A percentile compares a stretch with the other conserved stretches of the same genome.
phyloP scores from a whole-genome alignment of 2,888 invertebrate species.

The Amphipoea lucens region DNA sequence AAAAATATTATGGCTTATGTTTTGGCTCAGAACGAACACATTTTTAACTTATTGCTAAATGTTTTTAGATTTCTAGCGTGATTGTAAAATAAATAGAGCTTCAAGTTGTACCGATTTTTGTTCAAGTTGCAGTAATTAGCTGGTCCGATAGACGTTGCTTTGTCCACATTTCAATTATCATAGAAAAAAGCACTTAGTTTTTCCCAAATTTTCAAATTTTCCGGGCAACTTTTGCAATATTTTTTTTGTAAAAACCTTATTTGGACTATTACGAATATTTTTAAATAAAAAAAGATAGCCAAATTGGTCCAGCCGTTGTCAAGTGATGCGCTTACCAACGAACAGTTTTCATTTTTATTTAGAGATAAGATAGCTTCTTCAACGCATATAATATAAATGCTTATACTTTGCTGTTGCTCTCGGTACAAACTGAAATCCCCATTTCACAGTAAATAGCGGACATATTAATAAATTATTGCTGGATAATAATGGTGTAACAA shows the following conservation, averaged over 20 bases:
- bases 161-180: background rate
- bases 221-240: background rate
- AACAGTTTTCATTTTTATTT: too few species aligned
- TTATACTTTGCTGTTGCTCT: background rate
- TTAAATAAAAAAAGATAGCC: too few species aligned
- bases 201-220: background rate
- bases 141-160: background rate
- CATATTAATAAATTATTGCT: constrained; percentile 21
- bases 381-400: background rate
- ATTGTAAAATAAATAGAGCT: background rate
- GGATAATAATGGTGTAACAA: constrained; percentile 15
- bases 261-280: too few species aligned
- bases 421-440: constrained; percentile 8
- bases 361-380: too few species aligned
- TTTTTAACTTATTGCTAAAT: constrained; percentile 48
- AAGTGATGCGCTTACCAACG: too few species aligned
- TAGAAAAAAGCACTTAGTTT: background rate
- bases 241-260: background rate
- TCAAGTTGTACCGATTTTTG: constrained; percentile 20
- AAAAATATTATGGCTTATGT: constrained; percentile 64
- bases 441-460: background rate
- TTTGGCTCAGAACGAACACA: constrained; percentile 64
- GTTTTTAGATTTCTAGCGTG: constrained; percentile 19
- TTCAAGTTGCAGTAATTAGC: background rate
- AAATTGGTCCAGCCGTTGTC: too few species aligned